A percentile compares a stretch with the other conserved stretches of the same genome.
Conservation (phyloP, 1,140 invertebrate genomes). For the Papilio polyxenes region DNA sequence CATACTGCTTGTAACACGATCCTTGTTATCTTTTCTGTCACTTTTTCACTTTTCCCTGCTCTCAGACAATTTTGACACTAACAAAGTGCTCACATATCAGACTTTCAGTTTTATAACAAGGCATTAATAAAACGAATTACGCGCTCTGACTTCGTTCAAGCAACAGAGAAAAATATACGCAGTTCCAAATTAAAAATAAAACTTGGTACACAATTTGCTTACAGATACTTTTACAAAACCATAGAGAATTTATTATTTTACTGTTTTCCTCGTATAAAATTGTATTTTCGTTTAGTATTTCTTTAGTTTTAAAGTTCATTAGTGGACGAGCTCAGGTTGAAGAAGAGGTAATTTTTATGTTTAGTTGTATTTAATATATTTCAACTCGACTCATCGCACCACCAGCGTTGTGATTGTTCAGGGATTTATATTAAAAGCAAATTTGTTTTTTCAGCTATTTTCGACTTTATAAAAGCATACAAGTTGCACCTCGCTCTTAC, state of each 20-base stretch:
- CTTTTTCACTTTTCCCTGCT: not conserved
- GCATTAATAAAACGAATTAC: not conserved
- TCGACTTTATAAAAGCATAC: conserved; percentile 49
- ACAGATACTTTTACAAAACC: no score
- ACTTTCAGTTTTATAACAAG: not conserved
- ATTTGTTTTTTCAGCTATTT: conserved; percentile 58
- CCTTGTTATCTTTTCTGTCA: not conserved
- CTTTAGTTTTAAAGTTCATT: not conserved
- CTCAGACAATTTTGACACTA: not conserved
- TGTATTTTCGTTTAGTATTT: not conserved
- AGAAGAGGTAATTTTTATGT: not conserved
- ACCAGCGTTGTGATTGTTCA: conserved; percentile 46
- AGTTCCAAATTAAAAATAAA: not conserved
- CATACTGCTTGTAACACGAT: not conserved
- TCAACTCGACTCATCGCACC: conserved; percentile 44
- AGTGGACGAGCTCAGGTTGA: not conserved
- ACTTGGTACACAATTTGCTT: no score
- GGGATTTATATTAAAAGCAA: conserved; percentile 46
- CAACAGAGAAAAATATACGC: not conserved
- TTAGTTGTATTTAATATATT: not conserved
- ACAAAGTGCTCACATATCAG: not conserved
- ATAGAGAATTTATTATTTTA: no score
- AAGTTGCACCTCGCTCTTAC: conserved; percentile 49
- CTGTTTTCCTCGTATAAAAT: no score
- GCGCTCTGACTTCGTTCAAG: not conserved